Base-by-base conservation (phyloP, 2,113 vertebrate species). In the Rallus limicola region DNA sequence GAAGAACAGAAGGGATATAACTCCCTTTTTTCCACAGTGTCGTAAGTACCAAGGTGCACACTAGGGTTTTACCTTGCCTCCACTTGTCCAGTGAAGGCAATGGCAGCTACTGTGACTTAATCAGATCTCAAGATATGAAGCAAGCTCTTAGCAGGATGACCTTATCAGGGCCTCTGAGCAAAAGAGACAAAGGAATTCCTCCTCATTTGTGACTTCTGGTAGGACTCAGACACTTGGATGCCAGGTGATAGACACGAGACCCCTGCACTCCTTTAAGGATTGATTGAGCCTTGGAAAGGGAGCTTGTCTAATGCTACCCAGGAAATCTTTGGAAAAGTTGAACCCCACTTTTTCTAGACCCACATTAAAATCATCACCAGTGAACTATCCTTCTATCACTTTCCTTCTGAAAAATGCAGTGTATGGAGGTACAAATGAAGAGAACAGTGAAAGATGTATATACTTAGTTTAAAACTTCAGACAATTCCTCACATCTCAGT, bases 221-320 rank as follows among this genome's bases (percentile, higher is more conserved):
- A 28, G 3, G 20, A 34, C 16, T 55, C 42, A 5, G 14, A 9
- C 1, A 0, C 12, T 58, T 72, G 0, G 0, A 1, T 50, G 5
- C 23, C 70, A 50, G 31, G 33, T 50, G 11, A 64, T 31, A 55
- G 38, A 42, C 8, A 19, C 36, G 17, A 56, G 31, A 38, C 10
- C 29, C 55, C 29, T 56, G 55, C 18, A 56, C 33, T 19, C 29
- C 29, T 56, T 70, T 44, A 48, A 48, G 19, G 46, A 67, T 16
- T 11, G 13, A 62, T 8, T 68, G 34, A 63, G 12, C 4, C 16
- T 26, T 52, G 58, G 7, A 21, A 77, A 4, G 52, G 20, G 16
- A 72, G 13, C 29, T 67, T 53, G 20, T 18, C 8, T 63, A 46
- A 58, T 15, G 8, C 10, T 42, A 46, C 8, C 12, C 12, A 71